Conservation (phyloP, 2,113 vertebrate genomes). For the Asarcornis scutulata region DNA sequence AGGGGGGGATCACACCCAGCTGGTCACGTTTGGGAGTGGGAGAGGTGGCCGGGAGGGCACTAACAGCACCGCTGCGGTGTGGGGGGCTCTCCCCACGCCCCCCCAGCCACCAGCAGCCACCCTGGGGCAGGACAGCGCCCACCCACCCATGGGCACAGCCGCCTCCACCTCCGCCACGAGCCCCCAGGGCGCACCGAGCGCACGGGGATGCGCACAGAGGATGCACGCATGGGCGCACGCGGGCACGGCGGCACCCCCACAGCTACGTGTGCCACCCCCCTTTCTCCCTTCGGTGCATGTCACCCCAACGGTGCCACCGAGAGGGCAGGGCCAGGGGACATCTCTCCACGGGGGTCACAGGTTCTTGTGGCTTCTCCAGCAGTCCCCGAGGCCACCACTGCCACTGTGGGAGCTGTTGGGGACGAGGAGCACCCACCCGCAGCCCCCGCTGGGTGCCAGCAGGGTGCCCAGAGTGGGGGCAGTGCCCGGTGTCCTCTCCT, state of each 20-base stretch:
- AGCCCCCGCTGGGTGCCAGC: not conserved
- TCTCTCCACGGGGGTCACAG: not conserved
- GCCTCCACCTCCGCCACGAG: rapidly evolving
- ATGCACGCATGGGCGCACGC: not conserved
- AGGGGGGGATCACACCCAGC: too few relatives aligned
- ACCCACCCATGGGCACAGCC: not conserved
- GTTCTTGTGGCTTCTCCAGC: too few relatives aligned
- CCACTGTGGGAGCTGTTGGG: not conserved
- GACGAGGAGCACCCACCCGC: not conserved
- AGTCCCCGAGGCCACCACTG: not conserved
- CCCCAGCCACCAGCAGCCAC: not conserved
- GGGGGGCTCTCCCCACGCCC: not conserved
- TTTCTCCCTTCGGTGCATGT: too few relatives aligned
- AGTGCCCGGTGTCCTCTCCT: not conserved
- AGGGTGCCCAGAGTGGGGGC: not conserved
- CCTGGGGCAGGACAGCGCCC: not conserved
- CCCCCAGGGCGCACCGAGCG: not conserved
- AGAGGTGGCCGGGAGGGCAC: too few relatives aligned
- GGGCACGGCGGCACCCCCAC: not conserved
- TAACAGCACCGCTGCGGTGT: too few relatives aligned
- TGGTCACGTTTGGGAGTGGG: too few relatives aligned
- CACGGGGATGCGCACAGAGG: too few relatives aligned
- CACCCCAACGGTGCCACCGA: not conserved
- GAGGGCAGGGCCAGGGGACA: not conserved
- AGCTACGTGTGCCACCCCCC: not conserved